These are phyloP conservation scores for Lepus townsendii DNA, from an alignment of 2,797 vertebrate species.

Conservation along the genomic window DNA sequence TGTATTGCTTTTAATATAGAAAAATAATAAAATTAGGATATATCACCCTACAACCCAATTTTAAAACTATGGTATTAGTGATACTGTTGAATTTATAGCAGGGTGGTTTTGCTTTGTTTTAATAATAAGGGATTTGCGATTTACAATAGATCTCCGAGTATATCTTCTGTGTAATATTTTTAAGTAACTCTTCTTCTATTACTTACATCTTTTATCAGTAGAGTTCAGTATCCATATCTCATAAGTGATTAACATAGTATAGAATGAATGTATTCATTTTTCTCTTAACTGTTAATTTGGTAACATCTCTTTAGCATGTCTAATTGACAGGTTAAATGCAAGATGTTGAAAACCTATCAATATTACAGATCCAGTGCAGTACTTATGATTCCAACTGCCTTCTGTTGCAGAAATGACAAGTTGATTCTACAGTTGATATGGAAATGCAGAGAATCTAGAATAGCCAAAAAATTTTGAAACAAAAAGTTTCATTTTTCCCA, in stretches of 20 bases:
- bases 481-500: neutral
- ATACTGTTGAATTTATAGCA: neutral
- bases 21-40: slow-evolving; percentile 2
- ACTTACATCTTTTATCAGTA: neutral
- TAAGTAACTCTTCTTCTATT: neutral
- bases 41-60: neutral
- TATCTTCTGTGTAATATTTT: neutral
- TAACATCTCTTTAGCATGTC: neutral
- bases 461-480: neutral
- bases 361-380: neutral
- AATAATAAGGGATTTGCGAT: neutral
- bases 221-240: neutral
- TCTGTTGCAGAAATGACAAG: neutral
- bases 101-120: neutral
- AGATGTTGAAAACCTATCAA: neutral
- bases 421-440: neutral
- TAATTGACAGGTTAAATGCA: neutral
- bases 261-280: neutral
- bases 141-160: neutral
- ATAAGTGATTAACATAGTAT: neutral
- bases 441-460: neutral
- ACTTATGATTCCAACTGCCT: neutral
- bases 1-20: neutral
- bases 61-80: neutral
- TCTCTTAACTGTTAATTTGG: neutral